These are phyloP conservation scores for Chloroceryle aenea DNA, from an alignment of 2,113 vertebrate species.

Conservation along the genomic window DNA sequence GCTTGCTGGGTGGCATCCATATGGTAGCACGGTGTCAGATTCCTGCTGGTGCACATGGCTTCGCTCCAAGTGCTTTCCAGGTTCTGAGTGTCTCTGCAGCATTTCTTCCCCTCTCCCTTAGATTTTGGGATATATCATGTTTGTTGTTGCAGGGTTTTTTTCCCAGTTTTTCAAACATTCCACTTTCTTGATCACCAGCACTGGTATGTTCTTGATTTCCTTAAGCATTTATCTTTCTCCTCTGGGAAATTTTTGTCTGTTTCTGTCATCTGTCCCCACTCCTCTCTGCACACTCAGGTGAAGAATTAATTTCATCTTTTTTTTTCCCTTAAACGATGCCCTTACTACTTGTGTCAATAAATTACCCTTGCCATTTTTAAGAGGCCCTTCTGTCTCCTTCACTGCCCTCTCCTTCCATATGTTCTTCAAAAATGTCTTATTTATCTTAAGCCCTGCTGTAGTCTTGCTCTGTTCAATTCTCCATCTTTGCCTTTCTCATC, in stretches of 20 bases:
- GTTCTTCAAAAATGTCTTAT: constrained; percentile 44
- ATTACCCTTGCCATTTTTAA: constrained; percentile 59
- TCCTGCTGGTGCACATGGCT: background rate
- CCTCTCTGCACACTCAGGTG: background rate
- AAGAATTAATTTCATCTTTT: background rate
- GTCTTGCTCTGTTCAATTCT: background rate
- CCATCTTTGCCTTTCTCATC: background rate
- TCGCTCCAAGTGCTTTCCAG: constrained; percentile 33
- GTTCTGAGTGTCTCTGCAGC: background rate
- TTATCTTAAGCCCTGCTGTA: constrained; percentile 23
- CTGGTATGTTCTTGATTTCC: constrained; percentile 26
- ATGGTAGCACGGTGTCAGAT: constrained; percentile 35
- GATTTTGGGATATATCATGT: background rate
- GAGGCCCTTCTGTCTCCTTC: constrained; percentile 42
- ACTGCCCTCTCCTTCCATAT: background rate
- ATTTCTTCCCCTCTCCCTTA: background rate
- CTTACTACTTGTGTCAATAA: constrained; percentile 43
- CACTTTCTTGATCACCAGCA: background rate
- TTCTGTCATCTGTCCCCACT: constrained; percentile 42
- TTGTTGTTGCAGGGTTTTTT: background rate
- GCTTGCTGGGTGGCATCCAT: constrained; percentile 55
- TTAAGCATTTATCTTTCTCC: constrained; percentile 19
- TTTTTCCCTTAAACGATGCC: background rate
- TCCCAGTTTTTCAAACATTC: background rate
- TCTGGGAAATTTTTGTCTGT: constrained; percentile 48